Evolutionary conservation across 2,888 invertebrate species (phyloP).

Genomic region (Xestia c-nigrum): DNA sequence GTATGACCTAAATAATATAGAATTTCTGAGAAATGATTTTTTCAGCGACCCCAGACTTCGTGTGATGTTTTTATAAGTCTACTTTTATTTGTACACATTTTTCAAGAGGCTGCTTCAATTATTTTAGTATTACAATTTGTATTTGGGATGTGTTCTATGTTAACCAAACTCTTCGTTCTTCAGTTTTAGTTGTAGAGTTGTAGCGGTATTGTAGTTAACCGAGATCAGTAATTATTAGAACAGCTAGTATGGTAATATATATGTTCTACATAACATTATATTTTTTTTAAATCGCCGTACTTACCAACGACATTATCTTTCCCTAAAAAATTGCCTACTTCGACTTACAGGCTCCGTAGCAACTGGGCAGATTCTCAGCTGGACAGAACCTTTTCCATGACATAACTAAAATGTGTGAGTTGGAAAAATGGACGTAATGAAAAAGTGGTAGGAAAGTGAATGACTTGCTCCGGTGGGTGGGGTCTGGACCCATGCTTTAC

Average conservation of each 20-base stretch:
- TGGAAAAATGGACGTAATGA: too few relatives aligned
- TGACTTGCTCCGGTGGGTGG: too few relatives aligned
- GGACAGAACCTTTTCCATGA: too few relatives aligned
- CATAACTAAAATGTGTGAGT: too few relatives aligned
- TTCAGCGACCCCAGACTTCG: background rate
- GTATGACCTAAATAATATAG: slow-evolving; percentile 10
- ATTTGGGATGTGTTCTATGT: background rate
- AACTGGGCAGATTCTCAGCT: too few relatives aligned
- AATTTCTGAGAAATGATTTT: slow-evolving; percentile 7
- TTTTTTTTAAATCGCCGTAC: too few relatives aligned
- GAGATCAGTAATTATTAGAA: slow-evolving; percentile 1
- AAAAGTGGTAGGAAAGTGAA: too few relatives aligned
- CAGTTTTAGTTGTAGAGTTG: background rate
- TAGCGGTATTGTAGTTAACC: background rate
- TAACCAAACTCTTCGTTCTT: background rate
- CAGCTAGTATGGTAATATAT: background rate
- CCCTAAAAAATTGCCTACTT: too few relatives aligned
- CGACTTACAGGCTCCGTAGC: too few relatives aligned
- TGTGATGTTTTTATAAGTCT: background rate
- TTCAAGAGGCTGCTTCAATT: background rate
- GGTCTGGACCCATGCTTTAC: too few relatives aligned
- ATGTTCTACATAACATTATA: too few relatives aligned
- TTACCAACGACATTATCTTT: too few relatives aligned
- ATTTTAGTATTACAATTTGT: background rate
- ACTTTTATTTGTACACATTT: background rate